phyloP scores from a whole-genome alignment of 2,888 invertebrate genomes.

The Amphipoea oculea region DNA sequence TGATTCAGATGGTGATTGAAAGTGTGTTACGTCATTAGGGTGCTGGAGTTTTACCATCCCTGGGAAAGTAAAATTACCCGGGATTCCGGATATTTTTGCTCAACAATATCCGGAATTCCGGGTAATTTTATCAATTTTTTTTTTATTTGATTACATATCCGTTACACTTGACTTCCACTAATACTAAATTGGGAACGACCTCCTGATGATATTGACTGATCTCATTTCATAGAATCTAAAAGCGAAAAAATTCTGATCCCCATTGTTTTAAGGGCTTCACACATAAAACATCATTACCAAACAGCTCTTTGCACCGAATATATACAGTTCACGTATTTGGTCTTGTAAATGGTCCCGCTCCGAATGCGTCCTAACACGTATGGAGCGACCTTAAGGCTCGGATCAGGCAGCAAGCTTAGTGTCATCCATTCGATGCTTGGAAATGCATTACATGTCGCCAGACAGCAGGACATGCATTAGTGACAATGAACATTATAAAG shows the following conservation, averaged over 20 bases:
- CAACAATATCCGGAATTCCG: not conserved
- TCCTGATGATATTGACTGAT: not conserved
- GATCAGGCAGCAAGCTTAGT: constrained; percentile 52
- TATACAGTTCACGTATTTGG: constrained; percentile 36
- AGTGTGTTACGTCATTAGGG: too few relatives aligned
- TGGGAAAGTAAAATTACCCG: not conserved
- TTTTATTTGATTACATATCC: not conserved
- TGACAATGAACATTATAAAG: constrained; percentile 36
- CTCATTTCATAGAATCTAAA: not conserved
- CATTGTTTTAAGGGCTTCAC: not conserved
- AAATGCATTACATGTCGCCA: constrained; percentile 76
- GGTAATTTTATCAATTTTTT: too few relatives aligned
- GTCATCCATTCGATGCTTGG: constrained; percentile 64
- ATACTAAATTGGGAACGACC: not conserved
- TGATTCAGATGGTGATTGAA: too few relatives aligned
- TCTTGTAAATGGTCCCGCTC: constrained; percentile 17
- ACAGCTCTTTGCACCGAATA: not conserved
- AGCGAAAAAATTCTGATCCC: not conserved
- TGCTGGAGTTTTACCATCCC: not conserved
- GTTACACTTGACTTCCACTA: not conserved
- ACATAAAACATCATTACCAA: not conserved
- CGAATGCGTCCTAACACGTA: constrained; percentile 30
- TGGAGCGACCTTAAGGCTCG: constrained; percentile 48
- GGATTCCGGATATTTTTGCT: not conserved
- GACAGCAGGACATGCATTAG: constrained; percentile 58